Percentiles rank a stretch among this genome's conserved stretches.
Evolutionary conservation across 30 jellyfish, hydroid and myxozoan species (phyloP).

Genomic region (Turritopsis rubra): DNA sequence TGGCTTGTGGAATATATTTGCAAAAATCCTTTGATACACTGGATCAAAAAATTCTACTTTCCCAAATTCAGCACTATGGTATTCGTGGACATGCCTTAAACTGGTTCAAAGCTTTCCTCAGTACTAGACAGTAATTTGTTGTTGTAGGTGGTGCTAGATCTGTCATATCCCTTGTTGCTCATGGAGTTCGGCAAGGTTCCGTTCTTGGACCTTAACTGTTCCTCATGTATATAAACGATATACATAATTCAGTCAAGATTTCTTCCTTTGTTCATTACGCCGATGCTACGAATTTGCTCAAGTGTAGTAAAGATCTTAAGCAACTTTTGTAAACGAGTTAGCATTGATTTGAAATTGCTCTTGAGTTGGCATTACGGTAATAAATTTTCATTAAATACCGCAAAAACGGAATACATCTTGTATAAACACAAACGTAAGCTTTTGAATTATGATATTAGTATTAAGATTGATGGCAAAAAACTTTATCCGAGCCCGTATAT

Average conservation of each 20-base stretch:
- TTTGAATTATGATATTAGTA: too few species aligned
- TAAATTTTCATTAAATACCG: too few species aligned
- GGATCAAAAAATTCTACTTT: not conserved
- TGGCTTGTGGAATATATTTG: too few species aligned
- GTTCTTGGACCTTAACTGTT: not conserved
- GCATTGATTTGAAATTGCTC: too few species aligned
- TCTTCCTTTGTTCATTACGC: not conserved
- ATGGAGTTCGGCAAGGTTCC: slow-evolving; percentile 1
- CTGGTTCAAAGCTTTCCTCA: not conserved
- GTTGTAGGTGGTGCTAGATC: not conserved
- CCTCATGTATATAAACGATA: too few species aligned
- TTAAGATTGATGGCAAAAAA: too few species aligned
- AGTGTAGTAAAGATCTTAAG: not conserved
- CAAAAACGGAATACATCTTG: too few species aligned
- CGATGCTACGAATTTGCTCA: not conserved
- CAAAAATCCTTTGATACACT: not conserved
- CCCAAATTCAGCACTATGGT: not conserved
- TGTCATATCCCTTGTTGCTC: not conserved
- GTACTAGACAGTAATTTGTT: not conserved
- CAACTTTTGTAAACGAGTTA: not conserved
- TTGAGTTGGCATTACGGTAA: too few species aligned
- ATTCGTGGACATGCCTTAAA: not conserved
- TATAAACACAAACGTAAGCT: too few species aligned
- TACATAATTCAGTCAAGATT: not conserved
- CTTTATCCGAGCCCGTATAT: too few species aligned